Base-by-base conservation (phyloP, 2,113 vertebrate species). In the Etia nguti region DNA sequence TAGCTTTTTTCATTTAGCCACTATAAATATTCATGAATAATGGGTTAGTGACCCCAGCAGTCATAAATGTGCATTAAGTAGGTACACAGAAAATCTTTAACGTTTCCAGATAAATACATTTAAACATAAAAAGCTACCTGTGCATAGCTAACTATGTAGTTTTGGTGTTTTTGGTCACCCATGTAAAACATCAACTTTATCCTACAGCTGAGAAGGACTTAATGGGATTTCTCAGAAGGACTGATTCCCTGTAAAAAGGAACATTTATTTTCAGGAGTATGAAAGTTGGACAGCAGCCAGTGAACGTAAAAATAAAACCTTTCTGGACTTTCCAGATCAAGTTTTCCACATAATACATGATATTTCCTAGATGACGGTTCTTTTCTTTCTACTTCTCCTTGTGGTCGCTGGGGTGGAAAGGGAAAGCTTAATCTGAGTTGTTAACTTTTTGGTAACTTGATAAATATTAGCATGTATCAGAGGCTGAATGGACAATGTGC, bases 401-500 rank as follows among this genome's bases (percentile, higher is more conserved):
- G 26, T 52, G 46, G 56, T 29, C 16, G 34, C 56, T 77, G n/a
- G 18, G 81, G 13, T 26, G 56, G 57, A 38, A 54, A 79, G 50
- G 22, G 22, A 13, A 15, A 5, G 48, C 3, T 22, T 22, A 6
- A 29, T 56, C 82, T 81, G 31, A 34, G 36, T 75, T 79, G 34
- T 80, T 34, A 81, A 83, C 24, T 3, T 75, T 10, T 55, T 73
- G 80, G 46, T 59, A 81, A 80, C 46, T 48, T 90, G 88, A 84
- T 24, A 91, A 82, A 87, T 34, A 54, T 54, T 54, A 36, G 13
- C 50, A 24, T 57, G 50, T 34, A 15, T 62, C 75, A 56, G 77
- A 36, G 70, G 89, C 38, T 86, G 50, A 92, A 88, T 68, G 83
- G 38, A 70, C 68, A 88, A 79, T 68, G 83, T 38, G 59, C 57